phyloP scores from a whole-genome alignment of 2,797 vertebrate genomes.

The Megaceryle alcyon region DNA sequence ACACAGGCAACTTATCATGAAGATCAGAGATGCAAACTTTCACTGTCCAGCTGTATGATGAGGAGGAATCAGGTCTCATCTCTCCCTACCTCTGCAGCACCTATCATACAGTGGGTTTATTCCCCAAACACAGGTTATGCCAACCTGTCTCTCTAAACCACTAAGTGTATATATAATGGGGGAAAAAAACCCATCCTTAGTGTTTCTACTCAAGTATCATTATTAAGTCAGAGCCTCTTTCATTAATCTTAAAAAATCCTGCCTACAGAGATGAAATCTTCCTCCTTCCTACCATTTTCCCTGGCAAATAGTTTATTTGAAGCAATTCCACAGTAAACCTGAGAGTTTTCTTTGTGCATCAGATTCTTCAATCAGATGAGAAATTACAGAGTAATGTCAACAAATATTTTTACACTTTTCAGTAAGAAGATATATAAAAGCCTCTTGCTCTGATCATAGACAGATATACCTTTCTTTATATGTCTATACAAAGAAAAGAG shows the following conservation, averaged over 20 bases:
- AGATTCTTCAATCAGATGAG: background rate
- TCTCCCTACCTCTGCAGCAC: background rate
- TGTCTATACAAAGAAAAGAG: background rate
- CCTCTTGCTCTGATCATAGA: background rate
- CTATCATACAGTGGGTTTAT: background rate
- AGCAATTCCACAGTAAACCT: background rate
- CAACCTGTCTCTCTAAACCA: background rate
- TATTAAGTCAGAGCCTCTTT: background rate
- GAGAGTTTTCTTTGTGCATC: background rate
- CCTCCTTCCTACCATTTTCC: background rate
- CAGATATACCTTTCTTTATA: background rate
- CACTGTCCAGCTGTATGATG: background rate
- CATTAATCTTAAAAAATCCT: background rate
- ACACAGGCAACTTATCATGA: background rate
- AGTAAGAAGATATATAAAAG: rapidly evolving
- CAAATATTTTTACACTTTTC: background rate
- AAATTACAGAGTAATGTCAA: background rate
- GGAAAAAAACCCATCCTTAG: background rate
- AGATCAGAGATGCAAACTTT: background rate
- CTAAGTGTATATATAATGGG: background rate
- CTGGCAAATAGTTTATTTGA: background rate
- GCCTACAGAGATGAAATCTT: background rate
- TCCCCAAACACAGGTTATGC: background rate
- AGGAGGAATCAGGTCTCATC: background rate
- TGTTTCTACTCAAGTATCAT: background rate